phyloP scores from a whole-genome alignment of 1,140 invertebrate genomes.

The Helicorthomorpha holstii region DNA sequence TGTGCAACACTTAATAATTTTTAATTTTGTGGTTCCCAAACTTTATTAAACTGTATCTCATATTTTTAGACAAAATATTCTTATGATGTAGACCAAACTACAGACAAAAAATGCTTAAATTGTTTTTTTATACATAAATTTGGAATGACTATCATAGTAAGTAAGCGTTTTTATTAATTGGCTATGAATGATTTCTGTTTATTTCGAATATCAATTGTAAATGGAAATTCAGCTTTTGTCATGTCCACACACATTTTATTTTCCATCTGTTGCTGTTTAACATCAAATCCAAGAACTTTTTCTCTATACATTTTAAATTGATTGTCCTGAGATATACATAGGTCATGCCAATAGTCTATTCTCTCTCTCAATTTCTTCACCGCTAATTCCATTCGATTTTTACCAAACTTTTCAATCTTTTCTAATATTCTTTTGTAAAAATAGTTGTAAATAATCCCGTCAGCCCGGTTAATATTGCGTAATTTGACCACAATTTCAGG shows the following conservation, averaged over 20 bases:
- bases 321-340: neutral
- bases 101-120: too few species aligned
- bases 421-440: neutral
- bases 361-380: neutral
- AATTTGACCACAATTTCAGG: neutral
- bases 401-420: conserved; percentile 2
- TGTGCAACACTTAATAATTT: too few species aligned
- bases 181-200: neutral
- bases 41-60: too few species aligned
- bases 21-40: too few species aligned
- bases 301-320: neutral
- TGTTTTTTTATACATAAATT: too few species aligned
- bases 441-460: conserved; percentile 1
- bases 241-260: neutral
- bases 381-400: neutral
- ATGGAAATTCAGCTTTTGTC: conserved; percentile 4
- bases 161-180: too few species aligned
- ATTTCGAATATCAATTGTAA: neutral
- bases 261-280: neutral
- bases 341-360: neutral
- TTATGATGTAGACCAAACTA: too few species aligned
- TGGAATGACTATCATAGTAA: too few species aligned
- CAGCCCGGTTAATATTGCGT: neutral
- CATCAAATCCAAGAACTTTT: conserved; percentile 1
- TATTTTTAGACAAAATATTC: too few species aligned